Evolutionary conservation across 2,113 vertebrate genomes (phyloP).

Genomic region (Notarius quadriscutis): DNA sequence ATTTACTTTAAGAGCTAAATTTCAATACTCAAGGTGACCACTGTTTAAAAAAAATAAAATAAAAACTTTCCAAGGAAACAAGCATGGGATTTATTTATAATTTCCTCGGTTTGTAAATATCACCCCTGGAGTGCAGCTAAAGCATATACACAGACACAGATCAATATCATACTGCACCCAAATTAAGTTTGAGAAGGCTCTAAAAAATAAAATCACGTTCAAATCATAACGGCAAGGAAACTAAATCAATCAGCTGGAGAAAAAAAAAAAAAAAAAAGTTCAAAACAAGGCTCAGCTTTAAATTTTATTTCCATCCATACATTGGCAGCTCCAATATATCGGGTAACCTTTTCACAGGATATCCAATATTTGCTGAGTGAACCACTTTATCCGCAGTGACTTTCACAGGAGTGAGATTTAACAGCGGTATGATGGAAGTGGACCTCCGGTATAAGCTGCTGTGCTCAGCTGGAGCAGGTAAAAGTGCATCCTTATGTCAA

Average conservation of each 20-base stretch:
- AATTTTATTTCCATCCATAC: conserved; percentile 13
- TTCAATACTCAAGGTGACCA: conserved; percentile 18
- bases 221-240: conserved; percentile 13
- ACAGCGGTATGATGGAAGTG: conserved; percentile 33
- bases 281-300: conserved; percentile 21
- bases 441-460: conserved; percentile 1
- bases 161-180: background rate
- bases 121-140: background rate
- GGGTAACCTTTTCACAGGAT: conserved; percentile 28
- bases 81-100: background rate
- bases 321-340: conserved; percentile 30
- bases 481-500: conserved; percentile 1
- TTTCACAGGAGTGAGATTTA: conserved; percentile 38
- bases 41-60: background rate
- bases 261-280: background rate
- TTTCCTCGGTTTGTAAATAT: background rate
- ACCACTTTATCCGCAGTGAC: conserved; percentile 25
- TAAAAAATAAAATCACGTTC: conserved; percentile 1
- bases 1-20: conserved; percentile 22
- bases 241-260: background rate
- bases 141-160: background rate
- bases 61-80: background rate
- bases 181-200: background rate
- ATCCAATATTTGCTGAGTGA: conserved; percentile 22
- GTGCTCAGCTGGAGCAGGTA: conserved; percentile 37